Base-by-base conservation (phyloP, 2,888 invertebrate species). In the Heteropelma amictum region DNA sequence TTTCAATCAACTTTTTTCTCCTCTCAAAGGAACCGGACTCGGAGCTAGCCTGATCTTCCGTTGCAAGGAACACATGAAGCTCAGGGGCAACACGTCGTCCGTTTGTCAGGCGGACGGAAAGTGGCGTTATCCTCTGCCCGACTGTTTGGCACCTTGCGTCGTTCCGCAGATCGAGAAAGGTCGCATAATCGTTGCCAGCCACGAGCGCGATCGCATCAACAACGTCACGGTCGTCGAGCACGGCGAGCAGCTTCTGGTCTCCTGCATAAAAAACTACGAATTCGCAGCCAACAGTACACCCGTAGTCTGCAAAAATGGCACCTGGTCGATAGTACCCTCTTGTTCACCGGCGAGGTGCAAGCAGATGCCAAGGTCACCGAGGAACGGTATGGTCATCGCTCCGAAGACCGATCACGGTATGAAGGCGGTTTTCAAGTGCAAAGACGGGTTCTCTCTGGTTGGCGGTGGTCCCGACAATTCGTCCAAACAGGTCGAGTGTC, bases 361-460 rank as follows among this genome's bases (percentile, higher is more conserved):
- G 84, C 89, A 89, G 82, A 93, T 97, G 91, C 98, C 98, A 0
- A 93, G 92, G 73, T 91, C 94, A 2, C 97, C 99, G 0, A 94
- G 95, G 63, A 95, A 98, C 84, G 98, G 99, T 0, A 96, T 98
- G 93, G 97, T 98, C 3, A 95, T 99, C 69, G 99, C 98, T 0
- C 97, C 98, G 0, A 98, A 98, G 86, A 97, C 97, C n/a, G 96
- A 97, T 77, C 99, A 99, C 85, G 97, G 98, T 0, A 97, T 97
- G 95, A 94, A 94, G 85, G 99, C 99, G 0, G 91, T 95, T 26
- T 99, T 97, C 88, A 93, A 95, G 79, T 99, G 99, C 86, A 95
- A 96, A 84, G 98, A 98, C 83, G 99, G 99, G 0, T 99, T 92
- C 86, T 93, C 94, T 73, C 89, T 98, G n/a, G 92, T 93, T 40